Conservation (phyloP, 2,113 vertebrate species). For the Oxyura jamaicensis region DNA sequence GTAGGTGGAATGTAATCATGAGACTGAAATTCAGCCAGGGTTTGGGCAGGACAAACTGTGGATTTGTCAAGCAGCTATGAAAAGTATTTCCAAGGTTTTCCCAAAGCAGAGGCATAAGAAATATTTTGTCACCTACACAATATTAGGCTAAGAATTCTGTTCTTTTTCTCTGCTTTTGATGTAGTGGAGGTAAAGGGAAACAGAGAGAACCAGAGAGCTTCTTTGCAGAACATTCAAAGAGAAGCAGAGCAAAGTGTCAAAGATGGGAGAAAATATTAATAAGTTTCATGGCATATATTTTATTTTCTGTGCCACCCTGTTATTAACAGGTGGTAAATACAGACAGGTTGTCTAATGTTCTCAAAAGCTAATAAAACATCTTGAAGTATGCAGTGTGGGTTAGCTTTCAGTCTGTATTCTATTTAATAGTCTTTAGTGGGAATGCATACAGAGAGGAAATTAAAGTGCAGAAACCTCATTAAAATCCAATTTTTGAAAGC, state of each 20-base stretch:
- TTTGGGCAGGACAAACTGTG: neutral
- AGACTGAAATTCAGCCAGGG: conserved; percentile 18
- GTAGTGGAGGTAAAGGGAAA: neutral
- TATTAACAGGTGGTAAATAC: neutral
- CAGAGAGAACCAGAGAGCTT: neutral
- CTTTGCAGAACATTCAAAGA: neutral
- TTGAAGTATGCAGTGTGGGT: neutral
- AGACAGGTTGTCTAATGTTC: neutral
- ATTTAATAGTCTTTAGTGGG: neutral
- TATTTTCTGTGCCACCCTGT: neutral
- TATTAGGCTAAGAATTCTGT: neutral
- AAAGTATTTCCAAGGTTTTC: neutral
- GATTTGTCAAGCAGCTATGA: neutral
- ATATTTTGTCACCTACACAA: neutral
- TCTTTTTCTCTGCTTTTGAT: neutral
- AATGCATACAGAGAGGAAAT: conserved; percentile 49
- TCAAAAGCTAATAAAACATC: neutral
- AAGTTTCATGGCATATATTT: neutral
- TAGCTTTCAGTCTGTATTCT: conserved; percentile 14
- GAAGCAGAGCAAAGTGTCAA: neutral
- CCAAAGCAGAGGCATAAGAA: neutral
- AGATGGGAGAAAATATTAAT: neutral
- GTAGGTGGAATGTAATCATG: neutral
- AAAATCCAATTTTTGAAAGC: conserved; percentile 71
- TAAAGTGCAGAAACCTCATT: conserved; percentile 61